Evolutionary conservation across 2,797 vertebrate genomes (phyloP), one percentile per base, ranked within the genome.

Genomic region (Gambelia wislizenii): DNA sequence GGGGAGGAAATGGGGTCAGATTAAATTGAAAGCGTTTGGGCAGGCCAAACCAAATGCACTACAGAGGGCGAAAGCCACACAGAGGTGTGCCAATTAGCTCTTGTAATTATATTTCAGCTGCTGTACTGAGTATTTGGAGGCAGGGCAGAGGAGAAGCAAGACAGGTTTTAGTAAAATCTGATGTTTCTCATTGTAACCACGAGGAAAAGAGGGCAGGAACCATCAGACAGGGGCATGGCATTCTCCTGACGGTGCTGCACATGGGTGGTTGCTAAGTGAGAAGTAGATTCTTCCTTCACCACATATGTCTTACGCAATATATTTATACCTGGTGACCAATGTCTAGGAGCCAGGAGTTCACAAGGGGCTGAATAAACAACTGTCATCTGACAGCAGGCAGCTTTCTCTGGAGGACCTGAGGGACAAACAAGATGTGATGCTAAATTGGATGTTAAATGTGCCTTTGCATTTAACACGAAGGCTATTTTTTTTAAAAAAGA

Each of bases 1-100:
- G 10, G 76, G 72, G 80, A 85, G 84, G 89, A 93, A 96, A 96
- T 88, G 87, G 95, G 95, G 93, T 95, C 93, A 94, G 90, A 93
- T 93, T 91, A 94, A 94, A 94, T 92, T 93, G 93, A 93, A 95
- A 95, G 90, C 85, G 1, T 83, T 94, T 85, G 92, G 70, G 52
- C 92, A 92, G 88, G 89, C 16, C 83, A 84, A 94, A 89, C 25
- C 6, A 27, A 76, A 74, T 59, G 81, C 85, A 87, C 83, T 86
- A 80, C 44, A 2, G 7, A 78, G 83, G 89, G 89, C 70, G 86
- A 90, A 92, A 94, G 79, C 33, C 85, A 54, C 27, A 0, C 54
- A 76, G 88, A 82, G 75, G 87, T 74, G 47, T 69, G 92, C 86
- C 93, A 91, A 70, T 95, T 96, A 93, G 89, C 76, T 84, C 87